Evolutionary conservation across 2,888 invertebrate genomes (phyloP).

Genomic region (Rotaria socialis): DNA sequence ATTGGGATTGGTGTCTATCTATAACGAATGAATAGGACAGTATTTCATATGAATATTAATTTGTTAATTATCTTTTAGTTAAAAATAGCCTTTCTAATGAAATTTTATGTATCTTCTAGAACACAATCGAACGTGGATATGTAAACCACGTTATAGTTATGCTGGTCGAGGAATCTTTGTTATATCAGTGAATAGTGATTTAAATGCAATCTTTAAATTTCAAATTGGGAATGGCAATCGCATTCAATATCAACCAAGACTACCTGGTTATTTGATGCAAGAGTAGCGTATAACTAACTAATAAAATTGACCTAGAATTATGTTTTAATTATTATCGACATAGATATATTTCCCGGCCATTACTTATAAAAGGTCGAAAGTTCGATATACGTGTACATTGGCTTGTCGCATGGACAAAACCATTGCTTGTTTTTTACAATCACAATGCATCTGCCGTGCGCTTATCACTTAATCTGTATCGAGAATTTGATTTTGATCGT

Average conservation of each 20-base stretch:
- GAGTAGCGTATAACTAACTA: not conserved
- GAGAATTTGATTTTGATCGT: constrained; percentile 54
- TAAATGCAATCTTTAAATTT: not conserved
- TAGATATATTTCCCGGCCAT: constrained; percentile 57
- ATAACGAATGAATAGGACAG: too few species aligned
- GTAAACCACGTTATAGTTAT: constrained; percentile 19
- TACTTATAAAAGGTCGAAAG: constrained; percentile 57
- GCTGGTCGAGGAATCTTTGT: not conserved
- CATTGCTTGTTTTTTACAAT: constrained; percentile 57
- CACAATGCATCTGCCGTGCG: constrained; percentile 56
- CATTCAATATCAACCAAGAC: not conserved
- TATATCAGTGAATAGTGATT: not conserved
- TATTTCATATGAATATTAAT: too few species aligned
- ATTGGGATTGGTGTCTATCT: too few species aligned
- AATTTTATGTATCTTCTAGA: not conserved
- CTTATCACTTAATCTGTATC: constrained; percentile 55
- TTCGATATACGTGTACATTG: constrained; percentile 60
- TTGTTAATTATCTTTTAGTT: too few species aligned
- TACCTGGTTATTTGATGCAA: constrained; percentile 29
- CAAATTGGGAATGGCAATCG: not conserved
- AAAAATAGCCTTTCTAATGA: too few species aligned
- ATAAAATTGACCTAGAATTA: not conserved
- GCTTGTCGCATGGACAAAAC: constrained; percentile 57
- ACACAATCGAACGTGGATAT: constrained; percentile 31
- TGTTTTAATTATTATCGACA: not conserved